Evolutionary conservation across 2,113 vertebrate genomes (phyloP), one percentile per base, ranked within the genome.

Genomic region (Dicerorhinus sumatrensis): DNA sequence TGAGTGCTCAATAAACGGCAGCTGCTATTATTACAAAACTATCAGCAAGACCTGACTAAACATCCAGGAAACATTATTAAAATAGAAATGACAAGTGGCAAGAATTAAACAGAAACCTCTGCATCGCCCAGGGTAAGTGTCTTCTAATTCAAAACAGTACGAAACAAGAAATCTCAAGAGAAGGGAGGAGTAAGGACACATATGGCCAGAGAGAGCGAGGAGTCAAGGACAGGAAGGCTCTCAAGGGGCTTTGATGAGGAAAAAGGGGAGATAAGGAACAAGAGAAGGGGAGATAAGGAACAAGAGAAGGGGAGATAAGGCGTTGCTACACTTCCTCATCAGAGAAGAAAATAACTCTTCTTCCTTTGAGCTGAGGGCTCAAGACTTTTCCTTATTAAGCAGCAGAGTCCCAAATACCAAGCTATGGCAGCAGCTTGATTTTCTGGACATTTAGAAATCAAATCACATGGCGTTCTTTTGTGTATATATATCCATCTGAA

Each of bases 81-180:
- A 92, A 67, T 27, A 89, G 58, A 92, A 89, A 91, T 42, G 46
- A 75, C 62, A 94, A 80, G n/a, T 39, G 79, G 17, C 10, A 69
- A 91, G 77, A 91, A 83, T 96, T 20, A 92, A 84, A 70, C 21
- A 94, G 73, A 81, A 89, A 79, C 25, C 70, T 17, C 25, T 54
- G 54, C 31, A 39, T 21, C 14, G n/a, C 33, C 62, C 33, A 27
- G 33, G 58, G 33, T 36, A 36, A 51, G 60, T 39, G 51, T 29
- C 46, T 96, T 96, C 77, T 79, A 63, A n/a, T 75, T 92, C 83
- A 80, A 96, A 95, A 95, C 60, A 73, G 0, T 31, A 56, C n/a
- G 25, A 54, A 96, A 92, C 13, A 51, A 87, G 33, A 60, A 84
- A 62, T 92, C 25, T 80, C 5, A 2, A 72, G 72, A 73, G 60